Percentiles rank a stretch among this genome's conserved stretches.
Conservation (phyloP, 2,113 vertebrate species). For the Sylvietta virens region DNA sequence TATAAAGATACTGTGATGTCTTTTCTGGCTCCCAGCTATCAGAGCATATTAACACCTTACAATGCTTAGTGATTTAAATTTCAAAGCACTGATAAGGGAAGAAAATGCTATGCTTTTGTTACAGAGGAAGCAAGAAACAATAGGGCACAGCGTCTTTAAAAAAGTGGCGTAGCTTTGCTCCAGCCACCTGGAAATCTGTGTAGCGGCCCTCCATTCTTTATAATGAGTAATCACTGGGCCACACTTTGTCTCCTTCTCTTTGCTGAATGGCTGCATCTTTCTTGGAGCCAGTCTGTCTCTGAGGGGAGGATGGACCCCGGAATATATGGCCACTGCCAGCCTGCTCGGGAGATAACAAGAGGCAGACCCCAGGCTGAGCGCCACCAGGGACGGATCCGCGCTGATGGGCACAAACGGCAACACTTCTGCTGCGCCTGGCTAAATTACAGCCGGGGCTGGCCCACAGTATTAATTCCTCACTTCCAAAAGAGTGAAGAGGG, state of each 20-base stretch:
- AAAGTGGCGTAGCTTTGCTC: background rate
- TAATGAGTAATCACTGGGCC: background rate
- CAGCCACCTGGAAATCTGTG: background rate
- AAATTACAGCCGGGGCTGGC: background rate
- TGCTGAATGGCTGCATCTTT: background rate
- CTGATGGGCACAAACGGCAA: background rate
- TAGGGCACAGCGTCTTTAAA: background rate
- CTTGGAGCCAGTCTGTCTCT: background rate
- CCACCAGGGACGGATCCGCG: accelerated
- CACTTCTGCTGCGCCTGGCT: background rate
- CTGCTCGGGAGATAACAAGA: background rate
- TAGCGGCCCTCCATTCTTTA: background rate
- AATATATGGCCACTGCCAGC: background rate
- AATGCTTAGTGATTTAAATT: background rate
- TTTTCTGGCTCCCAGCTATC: background rate
- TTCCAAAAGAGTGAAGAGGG: background rate
- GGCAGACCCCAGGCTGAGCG: accelerated
- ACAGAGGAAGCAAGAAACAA: background rate
- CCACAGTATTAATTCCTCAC: background rate
- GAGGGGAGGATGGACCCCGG: background rate
- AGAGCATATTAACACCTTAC: background rate
- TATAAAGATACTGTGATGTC: background rate
- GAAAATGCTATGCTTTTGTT: background rate
- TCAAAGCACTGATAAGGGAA: background rate
- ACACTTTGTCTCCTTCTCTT: background rate